Percentiles rank a stretch among this genome's conserved stretches.
Conservation (phyloP, 2,888 invertebrate species). For the Oscheius sp. region DNA sequence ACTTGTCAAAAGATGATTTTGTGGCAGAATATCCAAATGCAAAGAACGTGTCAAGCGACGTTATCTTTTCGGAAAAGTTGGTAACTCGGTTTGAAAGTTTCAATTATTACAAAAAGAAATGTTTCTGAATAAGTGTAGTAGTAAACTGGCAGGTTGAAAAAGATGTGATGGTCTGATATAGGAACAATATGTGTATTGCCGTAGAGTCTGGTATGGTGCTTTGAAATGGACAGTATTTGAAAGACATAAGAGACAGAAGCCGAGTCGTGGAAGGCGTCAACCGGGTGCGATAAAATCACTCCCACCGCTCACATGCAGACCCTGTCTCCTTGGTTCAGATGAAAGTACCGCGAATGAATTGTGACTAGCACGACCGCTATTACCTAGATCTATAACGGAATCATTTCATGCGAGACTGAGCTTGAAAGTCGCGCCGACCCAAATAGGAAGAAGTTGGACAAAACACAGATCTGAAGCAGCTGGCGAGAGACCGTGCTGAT, state of each 20-base stretch:
- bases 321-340: constrained; percentile 6
- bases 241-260: background rate
- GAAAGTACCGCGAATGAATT: constrained; percentile 30
- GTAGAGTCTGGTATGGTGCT: no score
- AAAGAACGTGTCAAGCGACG: no score
- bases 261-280: constrained; percentile 15
- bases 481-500: background rate
- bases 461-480: background rate
- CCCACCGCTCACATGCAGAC: constrained; percentile 16
- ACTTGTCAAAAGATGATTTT: no score
- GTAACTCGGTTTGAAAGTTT: no score
- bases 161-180: no score
- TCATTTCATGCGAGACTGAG: constrained; percentile 10
- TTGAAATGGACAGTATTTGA: no score
- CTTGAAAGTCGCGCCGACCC: background rate
- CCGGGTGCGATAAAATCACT: constrained; percentile 30
- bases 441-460: constrained; percentile 3
- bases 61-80: no score
- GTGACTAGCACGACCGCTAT: constrained; percentile 13
- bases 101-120: no score
- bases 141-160: no score
- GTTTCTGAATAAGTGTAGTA: no score
- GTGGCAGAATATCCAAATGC: no score
- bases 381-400: constrained; percentile 10
- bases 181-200: no score